A percentile compares a stretch with the other conserved stretches of the same genome.
phyloP scores from a whole-genome alignment of 2,888 invertebrate species.

The Halocaridina rubra region DNA sequence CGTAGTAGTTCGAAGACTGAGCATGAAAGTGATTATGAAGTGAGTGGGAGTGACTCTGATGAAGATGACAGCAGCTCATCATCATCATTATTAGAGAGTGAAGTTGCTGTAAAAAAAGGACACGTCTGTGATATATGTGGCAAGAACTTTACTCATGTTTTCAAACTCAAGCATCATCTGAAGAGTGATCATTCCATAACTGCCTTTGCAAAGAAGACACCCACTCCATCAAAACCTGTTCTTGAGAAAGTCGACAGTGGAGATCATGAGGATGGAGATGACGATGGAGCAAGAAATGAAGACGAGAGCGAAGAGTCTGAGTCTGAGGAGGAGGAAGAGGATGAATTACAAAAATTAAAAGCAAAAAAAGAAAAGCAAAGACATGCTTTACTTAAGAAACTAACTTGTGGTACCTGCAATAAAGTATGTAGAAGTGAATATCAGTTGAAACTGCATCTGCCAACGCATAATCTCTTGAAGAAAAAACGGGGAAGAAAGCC shows the following conservation, averaged over 20 bases:
- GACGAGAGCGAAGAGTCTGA: conserved; percentile 21
- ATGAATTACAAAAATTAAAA: conserved; percentile 21
- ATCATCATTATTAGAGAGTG: conserved; percentile 31
- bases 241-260: background rate
- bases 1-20: background rate
- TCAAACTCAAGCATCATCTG: conserved; percentile 54
- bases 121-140: conserved; percentile 55
- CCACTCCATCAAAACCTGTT: background rate
- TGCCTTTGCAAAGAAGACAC: too few species aligned
- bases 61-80: conserved; percentile 5
- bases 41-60: conserved; percentile 23
- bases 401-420: conserved; percentile 48
- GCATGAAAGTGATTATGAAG: conserved; percentile 24
- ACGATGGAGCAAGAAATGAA: conserved; percentile 10
- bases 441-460: conserved; percentile 45
- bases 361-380: conserved; percentile 38
- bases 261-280: background rate
- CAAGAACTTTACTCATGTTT: conserved; percentile 44
- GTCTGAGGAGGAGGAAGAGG: conserved; percentile 18
- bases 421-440: conserved; percentile 51
- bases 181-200: conserved; percentile 46
- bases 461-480: conserved; percentile 6
- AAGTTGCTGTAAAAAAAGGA: conserved; percentile 30
- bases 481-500: conserved; percentile 24
- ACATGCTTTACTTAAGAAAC: conserved; percentile 4